Base-by-base conservation (phyloP, 1,140 invertebrate species). In the Drosophila tsacasi region DNA sequence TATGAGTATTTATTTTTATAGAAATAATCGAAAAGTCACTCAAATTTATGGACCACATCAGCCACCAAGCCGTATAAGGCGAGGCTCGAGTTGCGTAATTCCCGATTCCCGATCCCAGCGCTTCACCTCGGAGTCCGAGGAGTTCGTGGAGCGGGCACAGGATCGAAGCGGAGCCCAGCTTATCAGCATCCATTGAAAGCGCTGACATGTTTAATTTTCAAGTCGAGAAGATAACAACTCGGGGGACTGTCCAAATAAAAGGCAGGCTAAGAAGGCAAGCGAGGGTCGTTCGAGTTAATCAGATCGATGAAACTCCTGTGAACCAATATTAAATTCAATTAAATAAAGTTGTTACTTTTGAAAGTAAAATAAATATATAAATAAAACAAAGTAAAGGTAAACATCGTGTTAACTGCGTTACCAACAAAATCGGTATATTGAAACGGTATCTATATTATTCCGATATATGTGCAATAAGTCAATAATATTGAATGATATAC, bases 1-100 rank as follows among this genome's bases (percentile, higher is more conserved):
- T 87, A 89, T 89, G 77, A 89, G 77, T 89, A 84, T 87, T 89
- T 87, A 87, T 89, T 89, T 85, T 73, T 89, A 79, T 90, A 90
- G 78, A 87, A 87, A 89, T 87, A 81, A 89, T 87, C 83, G 87
- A 82, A 83, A 67, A 81, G 77, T 60, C 83, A 81, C 63, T 71
- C 81, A 90, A 85, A 85, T 81, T 89, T 89, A 91, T 90, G 81
- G 75, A 79, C 76, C 81, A 72, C 35, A 60, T 59, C 83, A 59
- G 19, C 52, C 37, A 58, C 40, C 61, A 72, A 61, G 64, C 58
- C 55, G 17, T 42, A 82, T 44, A 81, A 74, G 71, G 71, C 69
- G 54, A 55, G 65, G 73, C 71, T 55, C 27, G 42, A 42, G 42
- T 75, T 69, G 76, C 69, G 75, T 78, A 78, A 79, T 78, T 50